Evolutionary conservation across 2,888 invertebrate genomes (phyloP).

Genomic region (Erannis defoliaria): DNA sequence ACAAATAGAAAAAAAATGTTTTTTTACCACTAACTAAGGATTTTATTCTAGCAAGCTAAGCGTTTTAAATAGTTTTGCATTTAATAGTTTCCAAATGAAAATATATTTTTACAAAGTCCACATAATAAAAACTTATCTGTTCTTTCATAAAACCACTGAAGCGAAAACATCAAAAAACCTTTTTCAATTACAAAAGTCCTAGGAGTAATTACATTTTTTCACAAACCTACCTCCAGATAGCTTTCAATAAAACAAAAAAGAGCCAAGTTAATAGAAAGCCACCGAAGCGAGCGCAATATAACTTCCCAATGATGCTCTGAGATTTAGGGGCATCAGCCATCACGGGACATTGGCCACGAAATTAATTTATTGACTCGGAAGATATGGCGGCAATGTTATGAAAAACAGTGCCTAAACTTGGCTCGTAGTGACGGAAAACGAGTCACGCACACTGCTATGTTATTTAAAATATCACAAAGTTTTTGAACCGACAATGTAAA

Average conservation of each 20-base stretch:
- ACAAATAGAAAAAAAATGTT: no score
- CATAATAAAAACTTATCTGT: no score
- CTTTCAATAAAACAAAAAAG: slow-evolving; percentile 34
- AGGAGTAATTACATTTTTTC: slow-evolving; percentile 18
- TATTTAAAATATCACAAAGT: no score
- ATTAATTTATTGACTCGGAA: slow-evolving; percentile 62
- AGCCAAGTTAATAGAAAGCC: slow-evolving; percentile 49
- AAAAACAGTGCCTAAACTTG: slow-evolving; percentile 38
- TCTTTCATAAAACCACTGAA: slow-evolving; percentile 12
- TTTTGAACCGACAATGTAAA: no score
- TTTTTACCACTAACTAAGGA: no score
- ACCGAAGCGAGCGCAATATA: slow-evolving; percentile 53
- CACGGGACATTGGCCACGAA: slow-evolving; percentile 60
- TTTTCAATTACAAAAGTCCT: slow-evolving; percentile 24
- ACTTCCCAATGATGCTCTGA: slow-evolving; percentile 54
- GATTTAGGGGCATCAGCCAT: slow-evolving; percentile 62
- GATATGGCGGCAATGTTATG: slow-evolving; percentile 42
- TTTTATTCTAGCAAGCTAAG: no score
- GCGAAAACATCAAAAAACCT: slow-evolving; percentile 16
- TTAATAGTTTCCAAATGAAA: not conserved
- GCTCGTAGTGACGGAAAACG: slow-evolving; percentile 30
- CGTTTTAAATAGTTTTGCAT: no score
- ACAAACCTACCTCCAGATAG: slow-evolving; percentile 23
- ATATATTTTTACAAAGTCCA: not conserved
- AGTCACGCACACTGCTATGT: not conserved